Evolutionary conservation across 1,140 invertebrate species (phyloP).

Genomic region (Proctacanthus coquilletti): DNA sequence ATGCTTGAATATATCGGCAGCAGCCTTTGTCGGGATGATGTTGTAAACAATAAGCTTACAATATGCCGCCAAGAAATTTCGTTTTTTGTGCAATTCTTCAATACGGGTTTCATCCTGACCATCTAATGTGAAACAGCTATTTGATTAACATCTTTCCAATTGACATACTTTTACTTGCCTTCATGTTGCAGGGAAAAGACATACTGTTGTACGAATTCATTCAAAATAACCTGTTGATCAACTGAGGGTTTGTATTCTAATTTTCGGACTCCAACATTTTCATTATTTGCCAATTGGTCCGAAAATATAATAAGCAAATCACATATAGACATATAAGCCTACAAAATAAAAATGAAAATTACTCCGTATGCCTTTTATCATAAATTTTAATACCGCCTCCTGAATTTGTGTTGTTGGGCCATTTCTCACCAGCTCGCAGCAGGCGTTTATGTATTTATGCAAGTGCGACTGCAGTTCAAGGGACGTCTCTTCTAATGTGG

Average conservation of each 20-base stretch:
- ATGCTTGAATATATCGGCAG: conserved; percentile 91
- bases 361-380: no score
- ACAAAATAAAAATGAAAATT: conserved; percentile 14
- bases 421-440: conserved; percentile 48
- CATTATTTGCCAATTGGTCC: conserved; percentile 52
- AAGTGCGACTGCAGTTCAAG: conserved; percentile 47
- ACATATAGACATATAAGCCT: conserved; percentile 88
- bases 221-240: conserved; percentile 65
- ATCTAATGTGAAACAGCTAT: conserved; percentile 37
- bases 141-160: neutral
- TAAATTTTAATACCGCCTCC: conserved; percentile 43
- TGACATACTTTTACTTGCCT: conserved; percentile 9
- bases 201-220: conserved; percentile 82
- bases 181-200: conserved; percentile 52
- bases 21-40: conserved; percentile 80
- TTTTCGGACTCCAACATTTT: conserved; percentile 44
- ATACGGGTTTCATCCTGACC: conserved; percentile 87
- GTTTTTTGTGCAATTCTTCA: conserved; percentile 87
- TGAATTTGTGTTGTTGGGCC: conserved; percentile 35
- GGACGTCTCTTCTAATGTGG: conserved; percentile 13
- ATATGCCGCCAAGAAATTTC: conserved; percentile 91
- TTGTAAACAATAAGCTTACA: conserved; percentile 98
- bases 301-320: conserved; percentile 93
- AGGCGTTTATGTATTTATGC: conserved; percentile 55
- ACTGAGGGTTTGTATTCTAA: conserved; percentile 72